These are phyloP conservation scores for Staurois parvus DNA, from an alignment of 2,797 vertebrate genomes.

Conservation along the genomic window DNA sequence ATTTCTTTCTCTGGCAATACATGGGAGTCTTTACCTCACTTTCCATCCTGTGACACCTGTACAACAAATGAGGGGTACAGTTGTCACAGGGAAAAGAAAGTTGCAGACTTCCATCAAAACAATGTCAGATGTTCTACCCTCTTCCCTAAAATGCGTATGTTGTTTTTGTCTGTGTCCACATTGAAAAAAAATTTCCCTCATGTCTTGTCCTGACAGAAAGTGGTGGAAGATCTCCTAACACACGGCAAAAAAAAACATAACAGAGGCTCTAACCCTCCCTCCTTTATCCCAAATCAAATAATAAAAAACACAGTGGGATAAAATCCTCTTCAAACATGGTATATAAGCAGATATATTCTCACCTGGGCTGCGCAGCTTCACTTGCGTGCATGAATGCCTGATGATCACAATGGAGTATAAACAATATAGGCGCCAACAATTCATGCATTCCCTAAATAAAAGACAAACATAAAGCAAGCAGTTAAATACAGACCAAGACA, in stretches of 20 bases:
- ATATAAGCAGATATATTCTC: constrained; percentile 64
- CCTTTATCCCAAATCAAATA: no score
- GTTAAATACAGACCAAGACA: background rate
- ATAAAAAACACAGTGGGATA: no score
- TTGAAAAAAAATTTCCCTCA: no score
- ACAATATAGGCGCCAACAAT: constrained; percentile 94
- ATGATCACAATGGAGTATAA: constrained; percentile 96
- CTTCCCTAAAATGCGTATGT: background rate
- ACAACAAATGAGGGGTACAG: no score
- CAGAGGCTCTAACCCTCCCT: no score
- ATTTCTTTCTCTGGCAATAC: background rate
- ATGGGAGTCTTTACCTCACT: background rate
- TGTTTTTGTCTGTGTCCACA: no score
- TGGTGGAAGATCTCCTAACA: background rate
- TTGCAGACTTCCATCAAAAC: background rate
- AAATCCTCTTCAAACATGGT: background rate
- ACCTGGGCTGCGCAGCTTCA: constrained; percentile 93
- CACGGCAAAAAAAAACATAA: no score
- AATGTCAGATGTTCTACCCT: background rate
- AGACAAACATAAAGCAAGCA: background rate
- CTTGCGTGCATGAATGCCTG: constrained; percentile 96
- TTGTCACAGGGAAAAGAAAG: background rate
- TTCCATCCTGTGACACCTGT: background rate
- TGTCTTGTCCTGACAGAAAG: no score
- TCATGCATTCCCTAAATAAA: constrained; percentile 92